A percentile compares a stretch with the other conserved stretches of the same genome.
phyloP scores from a whole-genome alignment of 2,888 invertebrate species.

The Brachyptera putata region DNA sequence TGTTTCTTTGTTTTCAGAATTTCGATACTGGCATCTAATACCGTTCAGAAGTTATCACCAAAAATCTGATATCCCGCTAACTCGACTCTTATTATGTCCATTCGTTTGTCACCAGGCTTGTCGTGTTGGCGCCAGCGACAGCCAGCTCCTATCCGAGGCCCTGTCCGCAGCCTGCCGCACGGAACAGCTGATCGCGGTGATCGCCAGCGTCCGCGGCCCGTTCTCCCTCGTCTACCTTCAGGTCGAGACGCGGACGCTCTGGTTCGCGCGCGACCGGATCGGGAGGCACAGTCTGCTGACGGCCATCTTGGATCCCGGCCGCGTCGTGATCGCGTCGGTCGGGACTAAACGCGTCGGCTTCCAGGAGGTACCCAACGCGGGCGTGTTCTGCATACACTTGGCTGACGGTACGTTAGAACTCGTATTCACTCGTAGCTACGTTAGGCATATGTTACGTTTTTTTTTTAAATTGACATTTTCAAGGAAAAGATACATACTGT shows the following conservation, averaged over 20 bases:
- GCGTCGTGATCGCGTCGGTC: slow-evolving; percentile 40
- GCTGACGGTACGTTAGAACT: too few species aligned
- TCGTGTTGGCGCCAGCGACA: slow-evolving; percentile 17
- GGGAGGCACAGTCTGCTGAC: slow-evolving; percentile 80
- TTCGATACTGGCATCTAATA: too few species aligned
- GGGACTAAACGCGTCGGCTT: slow-evolving; percentile 7
- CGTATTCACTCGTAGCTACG: too few species aligned
- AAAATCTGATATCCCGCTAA: too few species aligned
- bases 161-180: not conserved
- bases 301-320: slow-evolving; percentile 33
- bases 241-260: slow-evolving; percentile 54
- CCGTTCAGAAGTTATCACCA: too few species aligned
- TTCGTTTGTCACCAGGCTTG: too few species aligned
- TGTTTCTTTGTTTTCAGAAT: too few species aligned
- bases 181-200: too few species aligned
- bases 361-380: slow-evolving; percentile 38
- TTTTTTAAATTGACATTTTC: too few species aligned
- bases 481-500: too few species aligned
- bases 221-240: slow-evolving; percentile 77
- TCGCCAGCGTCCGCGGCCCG: slow-evolving; percentile 66
- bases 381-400: slow-evolving; percentile 36
- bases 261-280: slow-evolving; percentile 80
- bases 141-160: slow-evolving; percentile 1
- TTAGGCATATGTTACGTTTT: too few species aligned
- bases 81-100: too few species aligned